Evolutionary conservation across 2,113 vertebrate genomes (phyloP), one percentile per base, ranked within the genome.

Genomic region (Grallaria varia): DNA sequence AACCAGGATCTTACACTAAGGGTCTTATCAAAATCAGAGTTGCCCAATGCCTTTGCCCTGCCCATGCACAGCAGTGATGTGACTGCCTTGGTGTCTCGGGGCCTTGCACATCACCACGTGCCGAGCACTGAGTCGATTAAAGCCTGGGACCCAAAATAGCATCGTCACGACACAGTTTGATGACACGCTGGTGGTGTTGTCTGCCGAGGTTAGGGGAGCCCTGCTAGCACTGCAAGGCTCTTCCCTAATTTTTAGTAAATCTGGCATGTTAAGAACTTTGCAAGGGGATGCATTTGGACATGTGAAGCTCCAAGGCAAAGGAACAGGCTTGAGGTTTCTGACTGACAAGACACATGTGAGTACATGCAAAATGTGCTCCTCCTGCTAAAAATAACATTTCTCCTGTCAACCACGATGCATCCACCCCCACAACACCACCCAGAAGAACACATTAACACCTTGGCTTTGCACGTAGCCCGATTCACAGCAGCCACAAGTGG

Each of bases 401-500:
- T 96, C 86, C 86, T 96, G 92, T 95, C 93, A 97, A 96, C 92
- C 96, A 95, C 80, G 93, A 96, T 68, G 92, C 93, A 94, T 79
- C 96, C 96, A 93, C 95, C 95, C 95, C 86, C 96, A 95, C 96
- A 95, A 93, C 96, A 97, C 96, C 96, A 96, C 96, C 93, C 96
- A 97, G 96, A 97, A 97, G 95, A 96, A 96, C 95, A 96, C 94
- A 95, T 96, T 96, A 94, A 81, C 96, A 96, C 93, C 96, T 97
- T 95, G 95, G 95, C 95, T 96, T 97, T 95, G 96, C 96, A 96
- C 96, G 86, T 93, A 95, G 93, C 95, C 96, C 83, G 31, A 94
- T 96, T 96, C 92, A 95, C 96, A 97, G 96, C 96, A 97, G 96
- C 96, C 96, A 96, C 95, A 97, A 97, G 96, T 95, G 95, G 95